Evolutionary conservation across 2,888 invertebrate species (phyloP).

Genomic region (Chymomyza procnemis): DNA sequence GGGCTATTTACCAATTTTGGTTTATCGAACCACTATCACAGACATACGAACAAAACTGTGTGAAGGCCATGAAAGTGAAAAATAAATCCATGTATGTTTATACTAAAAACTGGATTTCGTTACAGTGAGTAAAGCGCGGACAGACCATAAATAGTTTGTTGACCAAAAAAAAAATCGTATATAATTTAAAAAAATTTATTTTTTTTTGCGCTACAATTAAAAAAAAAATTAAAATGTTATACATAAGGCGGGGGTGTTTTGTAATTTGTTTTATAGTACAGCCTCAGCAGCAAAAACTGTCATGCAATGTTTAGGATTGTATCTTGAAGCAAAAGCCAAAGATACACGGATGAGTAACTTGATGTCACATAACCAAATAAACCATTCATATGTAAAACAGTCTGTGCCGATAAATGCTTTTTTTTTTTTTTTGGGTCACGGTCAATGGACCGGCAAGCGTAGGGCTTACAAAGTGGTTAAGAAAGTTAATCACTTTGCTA

Average conservation of each 20-base stretch:
- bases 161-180: conserved; percentile 57
- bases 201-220: conserved; percentile 4
- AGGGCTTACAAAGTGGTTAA: conserved; percentile 23
- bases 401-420: conserved; percentile 2
- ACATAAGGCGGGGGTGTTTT: background rate
- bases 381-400: background rate
- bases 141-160: conserved; percentile 61
- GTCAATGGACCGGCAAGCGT: conserved; percentile 60
- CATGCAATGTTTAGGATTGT: background rate
- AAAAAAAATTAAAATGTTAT: background rate
- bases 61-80: conserved; percentile 72
- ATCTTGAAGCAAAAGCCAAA: background rate
- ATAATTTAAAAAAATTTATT: background rate
- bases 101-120: conserved; percentile 31
- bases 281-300: background rate
- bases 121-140: background rate
- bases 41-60: conserved; percentile 56
- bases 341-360: background rate
- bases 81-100: conserved; percentile 4
- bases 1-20: conserved; percentile 57
- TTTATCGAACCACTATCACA: conserved; percentile 33
- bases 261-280: background rate
- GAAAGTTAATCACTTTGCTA: conserved; percentile 11
- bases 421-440: conserved; percentile 60
- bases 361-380: background rate